Conservation (phyloP, 2,888 invertebrate species). For the Pegoplata infirma region DNA sequence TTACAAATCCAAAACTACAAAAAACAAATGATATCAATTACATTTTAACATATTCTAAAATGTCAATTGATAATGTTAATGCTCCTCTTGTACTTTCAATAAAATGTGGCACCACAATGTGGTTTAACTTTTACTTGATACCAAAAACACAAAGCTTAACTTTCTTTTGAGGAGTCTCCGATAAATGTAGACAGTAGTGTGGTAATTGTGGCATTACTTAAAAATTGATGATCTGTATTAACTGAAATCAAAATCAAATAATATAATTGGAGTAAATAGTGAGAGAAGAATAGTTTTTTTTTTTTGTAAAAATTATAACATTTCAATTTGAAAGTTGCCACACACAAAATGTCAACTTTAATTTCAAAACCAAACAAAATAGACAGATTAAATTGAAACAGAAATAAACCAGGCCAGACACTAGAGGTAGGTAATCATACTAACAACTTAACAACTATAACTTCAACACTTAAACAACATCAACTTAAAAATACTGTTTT, state of each 20-base stretch:
- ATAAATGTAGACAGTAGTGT: constrained; percentile 21
- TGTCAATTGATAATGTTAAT: constrained; percentile 40
- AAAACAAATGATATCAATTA: constrained; percentile 14
- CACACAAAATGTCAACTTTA: neutral
- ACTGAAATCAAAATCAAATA: constrained; percentile 39
- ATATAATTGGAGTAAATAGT: constrained; percentile 25
- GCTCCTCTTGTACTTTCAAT: too few species aligned
- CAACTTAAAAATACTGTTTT: neutral
- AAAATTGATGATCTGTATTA: constrained; percentile 42
- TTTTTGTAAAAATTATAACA: neutral
- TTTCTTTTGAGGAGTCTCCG: neutral
- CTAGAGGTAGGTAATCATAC: too few species aligned
- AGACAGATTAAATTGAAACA: neutral
- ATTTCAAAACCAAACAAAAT: neutral
- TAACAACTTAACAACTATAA: neutral
- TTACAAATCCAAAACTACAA: neutral
- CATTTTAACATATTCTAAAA: constrained; percentile 33
- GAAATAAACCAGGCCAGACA: neutral
- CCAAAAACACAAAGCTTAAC: neutral
- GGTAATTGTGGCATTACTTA: constrained; percentile 38
- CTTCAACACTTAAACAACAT: neutral
- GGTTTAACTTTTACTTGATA: constrained; percentile 54
- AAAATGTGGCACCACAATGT: constrained; percentile 22
- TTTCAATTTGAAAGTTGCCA: neutral
- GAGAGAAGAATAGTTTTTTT: too few species aligned